Evolutionary conservation across 2,888 invertebrate species (phyloP).

Genomic region (Hemithea aestivaria): DNA sequence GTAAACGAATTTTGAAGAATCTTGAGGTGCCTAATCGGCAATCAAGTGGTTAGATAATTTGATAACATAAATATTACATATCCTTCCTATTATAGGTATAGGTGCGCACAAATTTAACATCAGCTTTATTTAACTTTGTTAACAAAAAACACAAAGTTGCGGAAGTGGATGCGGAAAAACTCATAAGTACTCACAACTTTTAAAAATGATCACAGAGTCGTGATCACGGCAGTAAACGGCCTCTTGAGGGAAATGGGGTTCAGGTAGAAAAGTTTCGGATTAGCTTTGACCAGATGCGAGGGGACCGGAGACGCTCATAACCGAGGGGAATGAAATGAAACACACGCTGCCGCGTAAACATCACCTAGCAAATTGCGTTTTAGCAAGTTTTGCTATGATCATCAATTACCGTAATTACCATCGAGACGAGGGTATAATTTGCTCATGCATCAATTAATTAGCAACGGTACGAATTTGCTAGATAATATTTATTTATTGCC

Average conservation of each 20-base stretch:
- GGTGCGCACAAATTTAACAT: no score
- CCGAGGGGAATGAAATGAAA: constrained; percentile 41
- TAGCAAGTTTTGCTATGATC: constrained; percentile 39
- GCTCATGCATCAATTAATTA: constrained; percentile 14
- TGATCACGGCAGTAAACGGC: constrained; percentile 46
- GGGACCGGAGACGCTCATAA: constrained; percentile 22
- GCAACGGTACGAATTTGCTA: neutral
- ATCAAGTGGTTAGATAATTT: constrained; percentile 41
- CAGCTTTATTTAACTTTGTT: no score
- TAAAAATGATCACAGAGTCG: constrained; percentile 42
- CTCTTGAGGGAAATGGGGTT: constrained; percentile 51
- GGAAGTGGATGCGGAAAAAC: constrained; percentile 29
- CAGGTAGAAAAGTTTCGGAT: constrained; percentile 40
- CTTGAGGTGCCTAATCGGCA: constrained; percentile 47
- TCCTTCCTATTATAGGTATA: no score
- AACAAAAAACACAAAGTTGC: no score
- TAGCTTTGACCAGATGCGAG: constrained; percentile 27
- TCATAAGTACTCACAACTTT: constrained; percentile 35
- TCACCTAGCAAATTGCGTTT: constrained; percentile 43
- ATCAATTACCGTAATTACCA: constrained; percentile 31
- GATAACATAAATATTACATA: constrained; percentile 37
- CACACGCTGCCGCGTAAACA: constrained; percentile 37
- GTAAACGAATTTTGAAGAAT: no score
- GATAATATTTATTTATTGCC: neutral
- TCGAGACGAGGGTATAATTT: constrained; percentile 41